These are phyloP conservation scores for Poeciliopsis paucimaculata DNA, from an alignment of 2,797 vertebrate species.

Conservation along the genomic window DNA sequence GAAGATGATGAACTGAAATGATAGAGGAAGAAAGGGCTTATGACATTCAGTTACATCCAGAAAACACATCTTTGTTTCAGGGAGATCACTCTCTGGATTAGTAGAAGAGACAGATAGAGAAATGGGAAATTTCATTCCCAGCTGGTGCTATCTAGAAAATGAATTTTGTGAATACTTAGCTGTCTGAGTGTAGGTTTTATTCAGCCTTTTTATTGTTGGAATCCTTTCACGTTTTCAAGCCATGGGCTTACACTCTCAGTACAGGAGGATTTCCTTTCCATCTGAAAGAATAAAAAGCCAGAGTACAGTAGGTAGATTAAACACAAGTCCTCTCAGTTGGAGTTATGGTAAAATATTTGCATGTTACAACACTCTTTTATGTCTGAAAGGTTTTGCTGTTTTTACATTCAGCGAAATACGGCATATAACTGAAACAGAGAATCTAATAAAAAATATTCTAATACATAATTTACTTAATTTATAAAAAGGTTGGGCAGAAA, in stretches of 20 bases:
- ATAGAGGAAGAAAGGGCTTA: constrained; percentile 53
- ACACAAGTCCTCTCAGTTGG: neutral
- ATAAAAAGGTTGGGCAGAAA: neutral
- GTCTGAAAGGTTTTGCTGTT: neutral
- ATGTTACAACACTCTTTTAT: neutral
- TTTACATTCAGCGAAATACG: neutral
- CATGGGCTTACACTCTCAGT: constrained; percentile 31
- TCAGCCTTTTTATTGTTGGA: constrained; percentile 45
- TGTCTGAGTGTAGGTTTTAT: constrained; percentile 50
- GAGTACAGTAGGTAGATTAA: neutral
- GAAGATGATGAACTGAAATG: constrained; percentile 46
- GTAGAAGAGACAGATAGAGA: constrained; percentile 64
- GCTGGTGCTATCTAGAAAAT: constrained; percentile 58
- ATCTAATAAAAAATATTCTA: neutral
- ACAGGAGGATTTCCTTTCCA: constrained; percentile 8
- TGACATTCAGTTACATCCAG: constrained; percentile 61
- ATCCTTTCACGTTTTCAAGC: constrained; percentile 55
- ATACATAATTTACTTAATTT: neutral
- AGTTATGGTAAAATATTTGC: neutral
- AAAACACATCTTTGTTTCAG: constrained; percentile 62
- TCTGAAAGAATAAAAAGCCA: constrained; percentile 4
- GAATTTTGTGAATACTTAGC: constrained; percentile 61
- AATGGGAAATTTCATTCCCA: constrained; percentile 61
- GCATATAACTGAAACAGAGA: neutral
- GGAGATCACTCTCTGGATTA: constrained; percentile 65